These are phyloP conservation scores for Pseudobourletiella spinata DNA, from an alignment of 1,140 invertebrate species.

Conservation along the genomic window DNA sequence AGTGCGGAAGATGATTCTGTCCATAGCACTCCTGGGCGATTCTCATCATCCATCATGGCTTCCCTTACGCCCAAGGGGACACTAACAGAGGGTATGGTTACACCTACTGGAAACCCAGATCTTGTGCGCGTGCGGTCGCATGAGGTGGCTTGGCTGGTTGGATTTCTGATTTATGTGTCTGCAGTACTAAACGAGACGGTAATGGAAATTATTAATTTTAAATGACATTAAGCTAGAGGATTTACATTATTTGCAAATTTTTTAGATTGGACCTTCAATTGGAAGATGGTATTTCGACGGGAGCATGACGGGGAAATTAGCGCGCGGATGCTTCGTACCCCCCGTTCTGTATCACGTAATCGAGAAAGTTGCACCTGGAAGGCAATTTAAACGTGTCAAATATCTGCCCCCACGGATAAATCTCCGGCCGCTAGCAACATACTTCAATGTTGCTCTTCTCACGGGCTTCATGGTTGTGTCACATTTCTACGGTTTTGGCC, in stretches of 20 bases:
- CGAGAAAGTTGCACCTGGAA: constrained; percentile 4
- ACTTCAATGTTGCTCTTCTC: not conserved
- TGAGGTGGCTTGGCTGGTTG: not conserved
- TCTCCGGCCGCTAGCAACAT: constrained; percentile 12
- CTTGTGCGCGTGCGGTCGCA: not conserved
- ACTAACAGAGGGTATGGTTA: constrained; percentile 5
- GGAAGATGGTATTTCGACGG: constrained; percentile 12
- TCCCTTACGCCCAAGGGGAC: not conserved
- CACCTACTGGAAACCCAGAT: constrained; percentile 18
- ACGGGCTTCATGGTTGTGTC: not conserved
- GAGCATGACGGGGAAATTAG: constrained; percentile 10
- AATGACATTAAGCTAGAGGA: no score
- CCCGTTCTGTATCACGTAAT: constrained; percentile 16
- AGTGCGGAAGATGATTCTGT: not conserved
- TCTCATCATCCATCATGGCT: not conserved
- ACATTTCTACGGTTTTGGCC: not conserved
- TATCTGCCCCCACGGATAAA: constrained; percentile 25
- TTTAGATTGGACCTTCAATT: no score
- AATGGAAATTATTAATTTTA: no score
- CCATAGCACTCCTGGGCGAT: not conserved
- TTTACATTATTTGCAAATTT: no score
- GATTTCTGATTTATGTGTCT: no score
- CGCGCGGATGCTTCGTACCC: constrained; percentile 18
- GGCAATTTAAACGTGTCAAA: not conserved
- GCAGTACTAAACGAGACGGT: no score